phyloP scores from a whole-genome alignment of 2,113 vertebrate species.

The Sebastes fasciatus region DNA sequence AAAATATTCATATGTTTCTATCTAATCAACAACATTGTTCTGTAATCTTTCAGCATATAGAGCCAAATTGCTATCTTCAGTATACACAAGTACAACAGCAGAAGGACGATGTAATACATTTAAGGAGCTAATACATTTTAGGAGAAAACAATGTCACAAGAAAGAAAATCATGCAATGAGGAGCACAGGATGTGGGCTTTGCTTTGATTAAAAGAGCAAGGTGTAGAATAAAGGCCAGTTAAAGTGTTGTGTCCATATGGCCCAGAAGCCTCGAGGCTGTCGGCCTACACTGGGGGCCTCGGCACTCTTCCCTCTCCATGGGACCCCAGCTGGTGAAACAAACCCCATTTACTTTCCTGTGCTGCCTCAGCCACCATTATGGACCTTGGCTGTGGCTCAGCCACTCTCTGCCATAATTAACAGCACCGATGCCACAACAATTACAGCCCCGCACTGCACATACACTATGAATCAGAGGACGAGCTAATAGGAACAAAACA shows the following conservation, averaged over 20 bases:
- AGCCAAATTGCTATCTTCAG: conserved; percentile 57
- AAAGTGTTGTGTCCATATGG: conserved; percentile 94
- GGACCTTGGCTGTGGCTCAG: conserved; percentile 99
- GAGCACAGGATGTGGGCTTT: conserved; percentile 80
- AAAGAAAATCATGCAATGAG: conserved; percentile 71
- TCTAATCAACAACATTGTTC: conserved; percentile 54
- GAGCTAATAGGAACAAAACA: conserved; percentile 96
- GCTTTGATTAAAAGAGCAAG: conserved; percentile 88
- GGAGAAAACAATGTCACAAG: conserved; percentile 63
- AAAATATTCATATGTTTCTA: conserved; percentile 71
- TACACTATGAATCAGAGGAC: conserved; percentile 93
- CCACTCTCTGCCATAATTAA: conserved; percentile 99
- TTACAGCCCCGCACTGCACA: conserved; percentile 91
- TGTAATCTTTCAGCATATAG: conserved; percentile 52
- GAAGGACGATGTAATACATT: conserved; percentile 49
- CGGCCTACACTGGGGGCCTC: conserved; percentile 89
- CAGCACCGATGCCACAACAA: conserved; percentile 97
- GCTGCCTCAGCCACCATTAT: conserved; percentile 93
- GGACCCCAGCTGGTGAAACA: conserved; percentile 99
- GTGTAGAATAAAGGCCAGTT: conserved; percentile 85
- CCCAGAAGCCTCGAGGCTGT: conserved; percentile 90
- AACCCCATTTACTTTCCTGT: conserved; percentile 96
- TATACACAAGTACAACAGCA: conserved; percentile 46
- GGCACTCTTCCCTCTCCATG: conserved; percentile 90
- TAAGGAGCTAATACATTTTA: conserved; percentile 63